Conservation (phyloP, 2,888 invertebrate genomes). For the Napeogenes inachia region DNA sequence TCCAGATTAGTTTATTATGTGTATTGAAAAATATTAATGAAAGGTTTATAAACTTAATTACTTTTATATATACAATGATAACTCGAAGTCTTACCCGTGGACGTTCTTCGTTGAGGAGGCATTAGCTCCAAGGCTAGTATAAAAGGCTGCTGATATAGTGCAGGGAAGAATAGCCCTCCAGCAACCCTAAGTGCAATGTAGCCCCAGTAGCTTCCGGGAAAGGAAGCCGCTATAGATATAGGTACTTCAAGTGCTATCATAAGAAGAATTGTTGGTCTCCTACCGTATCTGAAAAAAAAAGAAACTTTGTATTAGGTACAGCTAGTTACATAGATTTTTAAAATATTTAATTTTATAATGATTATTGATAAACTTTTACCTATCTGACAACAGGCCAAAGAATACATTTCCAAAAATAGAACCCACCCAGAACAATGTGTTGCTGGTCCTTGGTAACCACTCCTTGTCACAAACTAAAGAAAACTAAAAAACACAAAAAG, state of each 20-base stretch:
- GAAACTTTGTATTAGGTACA: too few species aligned
- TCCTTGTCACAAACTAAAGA: slow-evolving; percentile 80
- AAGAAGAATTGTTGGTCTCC: slow-evolving; percentile 78
- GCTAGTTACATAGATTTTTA: too few species aligned
- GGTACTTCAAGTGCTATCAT: slow-evolving; percentile 80
- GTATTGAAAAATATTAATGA: too few species aligned
- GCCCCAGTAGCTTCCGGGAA: slow-evolving; percentile 77
- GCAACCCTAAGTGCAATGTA: slow-evolving; percentile 78
- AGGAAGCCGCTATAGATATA: slow-evolving; percentile 78
- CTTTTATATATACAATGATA: too few species aligned
- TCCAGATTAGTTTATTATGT: too few species aligned
- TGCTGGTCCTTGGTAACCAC: slow-evolving; percentile 79
- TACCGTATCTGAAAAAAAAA: slow-evolving; percentile 73
- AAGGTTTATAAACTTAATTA: too few species aligned
- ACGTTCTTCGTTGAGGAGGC: slow-evolving; percentile 79
- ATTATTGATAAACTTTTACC: slow-evolving; percentile 43
- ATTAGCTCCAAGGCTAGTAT: slow-evolving; percentile 81
- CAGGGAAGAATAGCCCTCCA: slow-evolving; percentile 82
- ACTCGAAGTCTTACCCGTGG: slow-evolving; percentile 64
- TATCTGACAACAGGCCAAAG: slow-evolving; percentile 83
- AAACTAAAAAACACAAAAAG: slow-evolving; percentile 56
- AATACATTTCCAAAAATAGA: slow-evolving; percentile 82
- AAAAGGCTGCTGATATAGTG: slow-evolving; percentile 82
- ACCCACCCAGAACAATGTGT: slow-evolving; percentile 82
- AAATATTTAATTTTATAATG: neutral